These are phyloP conservation scores for Camelus dromedarius DNA, from an alignment of 2,113 vertebrate genomes.

Conservation along the genomic window DNA sequence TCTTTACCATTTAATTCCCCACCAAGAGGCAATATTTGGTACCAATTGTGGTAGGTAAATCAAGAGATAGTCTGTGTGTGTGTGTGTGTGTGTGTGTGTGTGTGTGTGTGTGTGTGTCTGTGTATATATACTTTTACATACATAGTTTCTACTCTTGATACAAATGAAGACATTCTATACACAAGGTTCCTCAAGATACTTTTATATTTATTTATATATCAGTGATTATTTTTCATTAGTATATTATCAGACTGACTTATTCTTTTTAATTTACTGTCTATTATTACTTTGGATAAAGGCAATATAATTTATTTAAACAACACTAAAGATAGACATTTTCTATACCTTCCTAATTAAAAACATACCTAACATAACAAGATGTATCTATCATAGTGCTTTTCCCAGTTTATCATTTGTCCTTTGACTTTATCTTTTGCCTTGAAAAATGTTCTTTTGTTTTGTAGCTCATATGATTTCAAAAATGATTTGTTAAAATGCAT, in stretches of 20 bases:
- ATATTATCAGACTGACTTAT: neutral
- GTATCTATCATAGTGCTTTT: neutral
- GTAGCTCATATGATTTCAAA: neutral
- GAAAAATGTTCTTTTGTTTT: neutral
- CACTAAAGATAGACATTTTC: neutral
- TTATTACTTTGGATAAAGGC: neutral
- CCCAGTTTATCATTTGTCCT: neutral
- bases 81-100: neutral
- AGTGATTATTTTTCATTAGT: neutral
- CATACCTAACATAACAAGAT: neutral
- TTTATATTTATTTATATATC: neutral
- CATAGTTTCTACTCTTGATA: neutral
- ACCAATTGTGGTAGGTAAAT: neutral
- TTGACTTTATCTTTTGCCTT: neutral
- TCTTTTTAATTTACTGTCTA: neutral
- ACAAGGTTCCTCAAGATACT: neutral
- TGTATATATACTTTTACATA: neutral
- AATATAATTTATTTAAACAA: slow-evolving; percentile 9
- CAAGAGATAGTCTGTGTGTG: neutral
- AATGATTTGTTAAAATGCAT: neutral
- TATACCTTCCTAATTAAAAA: neutral
- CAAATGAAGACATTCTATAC: neutral
- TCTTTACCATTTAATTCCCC: neutral
- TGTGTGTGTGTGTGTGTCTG: neutral
- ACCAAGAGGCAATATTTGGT: neutral